These are phyloP conservation scores for Dugesia japonica DNA, from an alignment of 2,888 invertebrate genomes.

Conservation along the genomic window DNA sequence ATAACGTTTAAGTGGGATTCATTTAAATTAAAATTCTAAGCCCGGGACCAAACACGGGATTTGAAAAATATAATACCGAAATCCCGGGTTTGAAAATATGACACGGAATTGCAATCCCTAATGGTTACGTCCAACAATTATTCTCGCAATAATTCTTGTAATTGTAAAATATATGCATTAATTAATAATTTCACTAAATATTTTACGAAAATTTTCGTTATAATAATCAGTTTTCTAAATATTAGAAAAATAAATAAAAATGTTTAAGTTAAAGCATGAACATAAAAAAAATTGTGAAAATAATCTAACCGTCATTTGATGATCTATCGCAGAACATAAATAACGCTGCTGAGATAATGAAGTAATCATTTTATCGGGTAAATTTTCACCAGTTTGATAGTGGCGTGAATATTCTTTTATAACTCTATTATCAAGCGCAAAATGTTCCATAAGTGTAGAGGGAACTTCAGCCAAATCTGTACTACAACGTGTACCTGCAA, in stretches of 20 bases:
- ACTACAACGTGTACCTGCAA: constrained; percentile 83
- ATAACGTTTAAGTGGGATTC: no score
- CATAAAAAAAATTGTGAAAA: neutral
- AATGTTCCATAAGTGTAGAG: constrained; percentile 94
- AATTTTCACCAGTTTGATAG: neutral
- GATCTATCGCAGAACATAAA: neutral
- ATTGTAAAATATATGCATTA: neutral
- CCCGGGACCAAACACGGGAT: no score
- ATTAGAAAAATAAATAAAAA: neutral
- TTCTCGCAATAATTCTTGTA: no score
- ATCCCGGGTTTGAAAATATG: no score
- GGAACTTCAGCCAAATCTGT: constrained; percentile 97
- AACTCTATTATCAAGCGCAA: constrained; percentile 69
- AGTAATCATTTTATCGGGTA: constrained; percentile 3
- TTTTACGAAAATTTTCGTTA: no score
- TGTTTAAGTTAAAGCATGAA: neutral
- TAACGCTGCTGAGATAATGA: neutral
- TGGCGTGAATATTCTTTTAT: constrained; percentile 26
- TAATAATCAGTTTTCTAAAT: no score
- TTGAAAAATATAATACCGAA: no score
- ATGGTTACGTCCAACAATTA: no score
- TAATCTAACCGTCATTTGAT: constrained; percentile 1
- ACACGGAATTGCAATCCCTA: no score
- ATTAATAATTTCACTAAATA: neutral
- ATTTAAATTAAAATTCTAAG: no score